Base-by-base conservation (phyloP, 1,140 invertebrate genomes). In the Carcinoscorpius rotundicauda region DNA sequence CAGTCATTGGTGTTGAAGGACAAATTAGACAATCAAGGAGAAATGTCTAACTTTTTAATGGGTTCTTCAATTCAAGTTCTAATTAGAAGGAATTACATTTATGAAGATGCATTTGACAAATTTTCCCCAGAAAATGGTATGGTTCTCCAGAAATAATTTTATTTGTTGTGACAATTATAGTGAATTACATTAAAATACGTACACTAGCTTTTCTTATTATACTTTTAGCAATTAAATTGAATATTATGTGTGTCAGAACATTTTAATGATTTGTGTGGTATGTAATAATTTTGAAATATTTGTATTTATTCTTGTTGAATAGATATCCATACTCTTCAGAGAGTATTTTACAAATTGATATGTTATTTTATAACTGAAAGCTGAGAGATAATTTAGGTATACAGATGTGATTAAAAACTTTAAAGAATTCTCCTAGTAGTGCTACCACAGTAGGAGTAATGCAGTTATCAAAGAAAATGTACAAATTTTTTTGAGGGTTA, bases 91-190 rank as follows among this genome's bases (percentile, higher is more conserved):
- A 90, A 89, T 72, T 93, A 95, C 79, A 80, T 98, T 0, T 98
- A 98, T 76, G 96, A 98, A 79, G 96, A 98, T 80, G 92, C 95
- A 0, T 97, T 93, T 77, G 92, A 95, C 51, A 95, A 95, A 77
- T 78, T 98, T 0, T 91, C 91, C 4, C 82, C 82, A 3, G 88
- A 93, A 72, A 97, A 95, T 81, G 88, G 61, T 62, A 6, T 51
- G 53, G 29, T 29, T 29, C 29, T 29, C 29, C 2, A 29, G 29
- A 29, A 29, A 29, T 29, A 29, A 29, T 29, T 29, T 69, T 58
- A 9, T 50, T 50, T 52, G 55, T 61, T 29, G 60, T 9, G 29
- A 10, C 8, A 10, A 29, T 29, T 60, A 29, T n/a, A 60, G n/a
- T 49, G 8, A 60, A 50, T 10, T n/a, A 60, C 3, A 50, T 29